Evolutionary conservation across 2,888 invertebrate genomes (phyloP).

Genomic region (Dolichopus griseipennis): DNA sequence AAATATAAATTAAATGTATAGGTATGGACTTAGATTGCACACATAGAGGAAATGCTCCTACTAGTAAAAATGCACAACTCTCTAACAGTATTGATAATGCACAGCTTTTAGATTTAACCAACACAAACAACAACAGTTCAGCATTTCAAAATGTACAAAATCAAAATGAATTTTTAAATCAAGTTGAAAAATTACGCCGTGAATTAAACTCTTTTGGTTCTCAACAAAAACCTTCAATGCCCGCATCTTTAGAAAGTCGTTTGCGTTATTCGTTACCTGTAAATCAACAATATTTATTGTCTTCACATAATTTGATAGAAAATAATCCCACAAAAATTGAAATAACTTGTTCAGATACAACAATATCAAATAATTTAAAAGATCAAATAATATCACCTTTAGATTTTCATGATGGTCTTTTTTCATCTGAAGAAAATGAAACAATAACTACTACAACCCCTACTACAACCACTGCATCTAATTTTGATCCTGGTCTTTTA

Average conservation of each 20-base stretch:
- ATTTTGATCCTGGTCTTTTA: background rate
- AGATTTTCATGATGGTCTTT: background rate
- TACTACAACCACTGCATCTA: background rate
- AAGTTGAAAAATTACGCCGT: constrained; percentile 17
- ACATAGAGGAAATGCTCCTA: background rate
- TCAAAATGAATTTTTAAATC: constrained; percentile 19
- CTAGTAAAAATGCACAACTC: background rate
- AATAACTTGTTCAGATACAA: too few relatives aligned
- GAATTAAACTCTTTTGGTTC: constrained; percentile 19
- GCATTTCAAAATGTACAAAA: background rate
- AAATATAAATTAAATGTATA: background rate
- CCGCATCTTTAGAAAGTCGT: background rate
- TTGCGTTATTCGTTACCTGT: background rate
- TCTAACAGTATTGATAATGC: background rate
- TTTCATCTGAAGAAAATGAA: constrained; percentile 4
- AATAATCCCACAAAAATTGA: background rate
- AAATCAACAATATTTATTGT: background rate
- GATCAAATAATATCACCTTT: background rate
- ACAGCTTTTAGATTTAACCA: constrained; percentile 13
- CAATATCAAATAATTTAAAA: background rate
- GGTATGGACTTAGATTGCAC: background rate
- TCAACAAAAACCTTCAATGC: background rate
- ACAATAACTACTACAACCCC: background rate
- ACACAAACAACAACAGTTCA: constrained; percentile 8
- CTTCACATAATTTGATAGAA: background rate